Percentiles rank a stretch among this genome's conserved stretches.
phyloP scores from a whole-genome alignment of 2,797 vertebrate genomes.

The Neomorphus geoffroyi region DNA sequence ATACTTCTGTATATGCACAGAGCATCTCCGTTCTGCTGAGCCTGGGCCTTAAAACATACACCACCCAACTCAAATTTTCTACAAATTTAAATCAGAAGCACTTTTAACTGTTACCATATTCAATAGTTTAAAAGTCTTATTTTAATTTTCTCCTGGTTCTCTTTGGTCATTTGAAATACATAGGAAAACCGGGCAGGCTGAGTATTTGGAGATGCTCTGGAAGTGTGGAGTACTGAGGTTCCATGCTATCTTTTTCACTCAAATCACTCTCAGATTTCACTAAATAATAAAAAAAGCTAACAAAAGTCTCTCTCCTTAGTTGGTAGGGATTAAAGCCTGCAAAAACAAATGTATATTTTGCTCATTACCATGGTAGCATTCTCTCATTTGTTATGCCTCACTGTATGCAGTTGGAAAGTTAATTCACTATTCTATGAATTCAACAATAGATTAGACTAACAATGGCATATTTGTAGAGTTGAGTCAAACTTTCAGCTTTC shows the following conservation, averaged over 20 bases:
- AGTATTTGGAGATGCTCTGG: neutral
- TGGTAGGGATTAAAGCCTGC: neutral
- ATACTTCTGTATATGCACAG: neutral
- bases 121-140: neutral
- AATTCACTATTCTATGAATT: conserved; percentile 36
- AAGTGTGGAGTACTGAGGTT: neutral
- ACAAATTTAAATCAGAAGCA: neutral
- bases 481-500: conserved; percentile 34
- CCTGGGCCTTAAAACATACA: neutral
- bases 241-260: neutral
- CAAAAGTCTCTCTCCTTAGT: neutral
- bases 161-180: neutral
- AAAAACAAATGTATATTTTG: conserved; percentile 10
- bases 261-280: neutral
- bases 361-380: conserved; percentile 11
- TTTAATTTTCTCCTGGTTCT: neutral
- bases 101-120: neutral
- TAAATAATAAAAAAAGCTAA: neutral
- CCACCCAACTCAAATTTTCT: neutral
- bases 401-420: neutral
- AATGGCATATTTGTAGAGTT: conserved; percentile 32
- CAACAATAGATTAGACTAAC: conserved; percentile 1
- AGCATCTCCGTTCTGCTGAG: neutral
- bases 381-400: conserved; percentile 10
- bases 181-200: neutral